Percentiles rank a stretch among this genome's conserved stretches.
These are phyloP conservation scores for Hypsibius dujardini DNA, from an alignment of 1,140 invertebrate genomes.

Conservation along the genomic window DNA sequence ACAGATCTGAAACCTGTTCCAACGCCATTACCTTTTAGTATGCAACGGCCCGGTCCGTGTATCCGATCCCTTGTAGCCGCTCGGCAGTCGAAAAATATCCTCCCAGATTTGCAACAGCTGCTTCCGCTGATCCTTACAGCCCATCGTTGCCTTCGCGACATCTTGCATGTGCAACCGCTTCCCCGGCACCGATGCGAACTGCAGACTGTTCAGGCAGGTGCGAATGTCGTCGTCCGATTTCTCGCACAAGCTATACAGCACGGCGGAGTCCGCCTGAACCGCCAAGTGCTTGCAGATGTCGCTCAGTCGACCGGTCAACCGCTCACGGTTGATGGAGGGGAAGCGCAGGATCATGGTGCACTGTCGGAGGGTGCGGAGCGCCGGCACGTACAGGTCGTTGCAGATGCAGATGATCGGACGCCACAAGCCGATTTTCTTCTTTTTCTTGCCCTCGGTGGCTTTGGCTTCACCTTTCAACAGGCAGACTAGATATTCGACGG, in stretches of 20 bases:
- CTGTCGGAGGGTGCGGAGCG: constrained; percentile 53
- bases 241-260: constrained; percentile 53
- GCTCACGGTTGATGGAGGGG: constrained; percentile 38
- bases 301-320: constrained; percentile 46
- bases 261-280: constrained; percentile 49
- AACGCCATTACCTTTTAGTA: no score
- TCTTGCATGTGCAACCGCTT: constrained; percentile 44
- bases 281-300: constrained; percentile 49
- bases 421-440: constrained; percentile 39
- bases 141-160: constrained; percentile 50
- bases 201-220: constrained; percentile 60
- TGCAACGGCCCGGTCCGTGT: no score
- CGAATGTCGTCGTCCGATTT: constrained; percentile 70
- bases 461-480: constrained; percentile 47
- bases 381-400: constrained; percentile 75
- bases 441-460: constrained; percentile 36
- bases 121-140: constrained; percentile 66
- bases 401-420: constrained; percentile 89
- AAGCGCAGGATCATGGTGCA: constrained; percentile 55
- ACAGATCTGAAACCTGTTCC: no score
- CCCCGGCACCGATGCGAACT: constrained; percentile 43
- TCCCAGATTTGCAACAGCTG: constrained; percentile 67
- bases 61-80: no score
- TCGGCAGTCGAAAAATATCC: constrained; percentile 48
- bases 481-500: constrained; percentile 45